Base-by-base conservation (phyloP, 2,888 invertebrate genomes). In the Saturnia pavonia region DNA sequence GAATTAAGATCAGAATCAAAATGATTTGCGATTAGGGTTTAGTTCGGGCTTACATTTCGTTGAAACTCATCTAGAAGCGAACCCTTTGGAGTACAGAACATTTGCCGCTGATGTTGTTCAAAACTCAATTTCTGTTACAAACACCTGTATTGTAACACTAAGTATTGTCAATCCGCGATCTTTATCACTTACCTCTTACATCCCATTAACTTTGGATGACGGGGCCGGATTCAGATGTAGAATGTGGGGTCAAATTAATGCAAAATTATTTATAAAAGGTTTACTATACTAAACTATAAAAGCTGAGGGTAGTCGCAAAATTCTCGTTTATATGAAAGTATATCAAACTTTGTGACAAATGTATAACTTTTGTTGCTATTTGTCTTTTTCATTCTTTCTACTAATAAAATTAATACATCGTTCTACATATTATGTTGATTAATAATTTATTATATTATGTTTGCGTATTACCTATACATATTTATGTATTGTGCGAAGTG, bases 121-220 rank as follows among this genome's bases (percentile, higher is more conserved):
- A 43, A 70, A 66, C 70, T 48, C 70, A 65, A 48, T 48, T 70
- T 48, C 70, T 65, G 48, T 48, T 60, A 57, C 63, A 68, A 71
- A 57, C 70, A 69, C 71, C 71, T 71, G 71, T 71, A 71, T 71
- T 71, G 70, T 70, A 63, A 71, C 63, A 68, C 71, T 71, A 71
- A 71, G 68, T 71, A 71, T 75, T 74, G 74, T 76, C 77, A 74
- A 76, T 82, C 79, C 74, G 57, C 72, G 85, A 82, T 84, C 81
- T 78, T 85, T 87, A 87, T 87, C 87, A 81, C 77, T 74, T 70
- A 76, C 72, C 75, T 81, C 82, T 86, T 83, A 85, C 87, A 85
- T 85, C 82, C 91, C 90, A 91, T 91, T 91, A 91, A 85, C 86
- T 83, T 82, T 70, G 74, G 80, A 45, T 1, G 16, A 6, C 45